Percentiles rank a stretch among this genome's conserved stretches.
Conservation (phyloP, 2,888 invertebrate species). For the Rotaria sp. region DNA sequence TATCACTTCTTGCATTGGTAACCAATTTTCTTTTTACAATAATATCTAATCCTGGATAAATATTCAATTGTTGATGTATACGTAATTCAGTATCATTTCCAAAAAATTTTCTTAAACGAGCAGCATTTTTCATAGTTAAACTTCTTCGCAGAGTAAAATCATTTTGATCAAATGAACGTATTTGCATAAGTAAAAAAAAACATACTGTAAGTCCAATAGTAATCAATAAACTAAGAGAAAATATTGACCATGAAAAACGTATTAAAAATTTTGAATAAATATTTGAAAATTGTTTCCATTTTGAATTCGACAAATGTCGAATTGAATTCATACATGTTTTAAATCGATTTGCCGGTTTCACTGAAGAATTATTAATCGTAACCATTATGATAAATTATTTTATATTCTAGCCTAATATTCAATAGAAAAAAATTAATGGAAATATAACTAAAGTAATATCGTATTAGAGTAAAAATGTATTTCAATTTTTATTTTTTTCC, state of each 20-base stretch:
- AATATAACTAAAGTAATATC: not conserved
- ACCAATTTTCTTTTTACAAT: not conserved
- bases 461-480: not conserved
- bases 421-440: not conserved
- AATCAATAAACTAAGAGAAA: not conserved
- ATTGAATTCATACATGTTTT: not conserved
- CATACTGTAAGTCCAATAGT: not conserved
- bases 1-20: not conserved
- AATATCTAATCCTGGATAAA: slow-evolving; percentile 11
- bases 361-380: not conserved
- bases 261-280: not conserved
- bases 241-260: not conserved
- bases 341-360: not conserved
- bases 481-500: not conserved
- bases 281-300: not conserved
- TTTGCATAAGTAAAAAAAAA: not conserved
- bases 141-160: not conserved
- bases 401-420: not conserved
- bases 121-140: not conserved
- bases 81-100: slow-evolving; percentile 1
- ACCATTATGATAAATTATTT: not conserved
- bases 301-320: not conserved
- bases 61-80: slow-evolving; percentile 7
- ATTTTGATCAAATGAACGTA: not conserved
- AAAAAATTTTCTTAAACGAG: not conserved